Percentiles rank a stretch among this genome's conserved stretches.
These are phyloP conservation scores for Villa cingulata DNA, from an alignment of 2,888 invertebrate species.

Conservation along the genomic window DNA sequence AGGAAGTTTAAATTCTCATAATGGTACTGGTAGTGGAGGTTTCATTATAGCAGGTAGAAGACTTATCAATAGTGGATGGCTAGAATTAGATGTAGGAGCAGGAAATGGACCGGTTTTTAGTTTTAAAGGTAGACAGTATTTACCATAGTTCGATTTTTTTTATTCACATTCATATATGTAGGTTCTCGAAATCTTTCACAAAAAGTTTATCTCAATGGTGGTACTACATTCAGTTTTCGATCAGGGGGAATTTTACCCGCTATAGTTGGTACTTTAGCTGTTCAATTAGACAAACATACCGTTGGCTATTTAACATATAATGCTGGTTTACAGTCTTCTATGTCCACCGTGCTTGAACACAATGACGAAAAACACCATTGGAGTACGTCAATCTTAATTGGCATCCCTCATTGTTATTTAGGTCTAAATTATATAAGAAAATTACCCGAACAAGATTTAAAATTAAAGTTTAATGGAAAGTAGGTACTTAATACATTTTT, in stretches of 20 bases:
- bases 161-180: neutral
- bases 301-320: slow-evolving; percentile 81
- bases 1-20: slow-evolving; percentile 70
- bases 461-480: slow-evolving; percentile 64
- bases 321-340: slow-evolving; percentile 51
- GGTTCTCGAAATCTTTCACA: slow-evolving; percentile 59
- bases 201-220: slow-evolving; percentile 62
- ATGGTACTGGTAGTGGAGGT: slow-evolving; percentile 64
- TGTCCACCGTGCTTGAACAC: slow-evolving; percentile 69
- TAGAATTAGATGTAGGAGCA: slow-evolving; percentile 71
- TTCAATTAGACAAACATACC: slow-evolving; percentile 75
- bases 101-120: slow-evolving; percentile 72
- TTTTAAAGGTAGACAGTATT: slow-evolving; percentile 51
- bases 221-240: slow-evolving; percentile 61
- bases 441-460: slow-evolving; percentile 63
- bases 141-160: too few relatives aligned
- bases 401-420: slow-evolving; percentile 66
- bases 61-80: slow-evolving; percentile 72
- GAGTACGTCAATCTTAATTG: slow-evolving; percentile 63
- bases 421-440: slow-evolving; percentile 66
- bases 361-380: slow-evolving; percentile 56
- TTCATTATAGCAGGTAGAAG: slow-evolving; percentile 63
- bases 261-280: slow-evolving; percentile 63
- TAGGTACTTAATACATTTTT: slow-evolving; percentile 37
- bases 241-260: slow-evolving; percentile 64